Base-by-base conservation (phyloP, 2,888 invertebrate genomes). In the Nemotelus pantherinus region DNA sequence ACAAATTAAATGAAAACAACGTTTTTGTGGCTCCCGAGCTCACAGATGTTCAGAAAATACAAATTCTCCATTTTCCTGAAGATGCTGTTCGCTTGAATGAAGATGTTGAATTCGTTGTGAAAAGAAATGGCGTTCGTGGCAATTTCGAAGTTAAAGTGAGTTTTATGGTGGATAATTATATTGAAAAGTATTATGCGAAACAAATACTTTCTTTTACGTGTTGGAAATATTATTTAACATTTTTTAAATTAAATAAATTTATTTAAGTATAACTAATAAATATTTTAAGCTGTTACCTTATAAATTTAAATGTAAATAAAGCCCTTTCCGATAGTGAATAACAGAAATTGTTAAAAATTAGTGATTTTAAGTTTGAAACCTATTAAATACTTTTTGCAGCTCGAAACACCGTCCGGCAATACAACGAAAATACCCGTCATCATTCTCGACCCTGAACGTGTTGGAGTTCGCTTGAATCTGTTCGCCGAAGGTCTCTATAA, bases 121-220 rank as follows among this genome's bases (percentile, higher is more conserved):
- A 84, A 71, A 83, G 85, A 1, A 86, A 86, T 80, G 86, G 86
- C 1, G 85, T 85, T 7, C 85, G 85, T 79, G 86, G 86, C 3
- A 86, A 86, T 76, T 86, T 86, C 75, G 86, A 86, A 81, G 85
- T 85, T 39, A 85, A 85, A 80, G 84, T 84, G 77, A 60, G 64
- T 58, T 50, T 44, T 57, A 53, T 9, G 10, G 6, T 10, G 1
- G 1, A 7, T 10, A 53, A 53, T 67, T 70, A 60, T 9, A 53
- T 53, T 58, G 58, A n/a, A 58, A 25, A 58, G 44, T 50, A 48
- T 67, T n/a, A 47, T 25, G 5, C 43, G 53, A 44, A 41, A 3
- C 43, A 60, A 43, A n/a, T 53, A 7, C 2, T 25, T 25, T 45
- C 3, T 41, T 50, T 50, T n/a, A 2, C 4, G 25, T 68, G 10